phyloP scores from a whole-genome alignment of 2,113 vertebrate species.

The Indicator maculatus region DNA sequence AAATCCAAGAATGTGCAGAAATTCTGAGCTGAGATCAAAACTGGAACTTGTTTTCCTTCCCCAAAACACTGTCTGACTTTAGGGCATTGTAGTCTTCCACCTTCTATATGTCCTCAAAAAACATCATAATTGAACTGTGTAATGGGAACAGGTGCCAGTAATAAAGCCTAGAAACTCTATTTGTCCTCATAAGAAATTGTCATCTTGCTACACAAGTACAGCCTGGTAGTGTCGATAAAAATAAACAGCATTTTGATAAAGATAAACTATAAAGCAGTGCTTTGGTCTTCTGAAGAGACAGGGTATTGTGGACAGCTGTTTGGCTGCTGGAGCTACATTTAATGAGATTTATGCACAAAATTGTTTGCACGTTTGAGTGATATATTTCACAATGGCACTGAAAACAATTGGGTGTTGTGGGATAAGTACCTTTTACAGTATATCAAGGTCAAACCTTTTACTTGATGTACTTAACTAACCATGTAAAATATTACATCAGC shows the following conservation, averaged over 20 bases:
- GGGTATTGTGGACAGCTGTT: constrained; percentile 41
- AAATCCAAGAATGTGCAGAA: background rate
- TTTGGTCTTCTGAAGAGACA: constrained; percentile 47
- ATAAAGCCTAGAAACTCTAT: constrained; percentile 36
- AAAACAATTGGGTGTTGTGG: constrained; percentile 77
- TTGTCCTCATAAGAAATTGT: constrained; percentile 49
- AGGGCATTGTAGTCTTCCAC: constrained; percentile 15
- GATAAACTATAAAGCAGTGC: constrained; percentile 52
- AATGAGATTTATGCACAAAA: constrained; percentile 65
- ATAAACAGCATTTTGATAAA: constrained; percentile 49
- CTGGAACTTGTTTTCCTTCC: constrained; percentile 19
- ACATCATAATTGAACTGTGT: background rate
- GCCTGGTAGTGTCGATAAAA: constrained; percentile 50
- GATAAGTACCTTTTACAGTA: constrained; percentile 82
- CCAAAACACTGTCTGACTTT: background rate
- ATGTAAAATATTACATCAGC: constrained; percentile 89
- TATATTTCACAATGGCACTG: constrained; percentile 52
- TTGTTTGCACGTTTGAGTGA: constrained; percentile 47
- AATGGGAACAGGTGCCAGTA: constrained; percentile 37
- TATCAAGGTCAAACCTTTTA: constrained; percentile 85
- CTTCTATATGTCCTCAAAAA: background rate
- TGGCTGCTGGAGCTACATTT: constrained; percentile 50
- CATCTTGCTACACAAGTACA: constrained; percentile 18
- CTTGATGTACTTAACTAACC: constrained; percentile 88
- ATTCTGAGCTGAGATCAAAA: background rate